A percentile compares a stretch with the other conserved stretches of the same genome.
These are phyloP conservation scores for Drosophila macrospina DNA, from an alignment of 2,888 invertebrate species.

Conservation along the genomic window DNA sequence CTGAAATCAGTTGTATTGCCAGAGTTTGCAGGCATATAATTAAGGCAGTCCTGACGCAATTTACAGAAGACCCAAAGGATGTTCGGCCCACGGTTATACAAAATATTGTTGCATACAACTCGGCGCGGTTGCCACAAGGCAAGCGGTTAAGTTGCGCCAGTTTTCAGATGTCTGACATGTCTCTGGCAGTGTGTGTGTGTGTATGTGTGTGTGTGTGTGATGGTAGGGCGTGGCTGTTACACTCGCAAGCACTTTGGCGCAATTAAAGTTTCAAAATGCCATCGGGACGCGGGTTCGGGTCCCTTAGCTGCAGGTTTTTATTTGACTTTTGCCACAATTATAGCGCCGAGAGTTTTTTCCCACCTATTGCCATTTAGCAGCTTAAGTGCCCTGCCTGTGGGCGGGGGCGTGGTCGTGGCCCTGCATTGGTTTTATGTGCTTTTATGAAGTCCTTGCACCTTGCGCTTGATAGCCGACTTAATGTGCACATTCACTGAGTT, in stretches of 20 bases:
- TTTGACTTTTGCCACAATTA: slow-evolving; percentile 63
- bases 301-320: slow-evolving; percentile 48
- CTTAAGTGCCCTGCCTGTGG: slow-evolving; percentile 29
- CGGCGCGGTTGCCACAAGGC: slow-evolving; percentile 25
- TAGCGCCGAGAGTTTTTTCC: slow-evolving; percentile 23
- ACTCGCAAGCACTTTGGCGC: slow-evolving; percentile 55
- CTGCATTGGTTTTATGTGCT: slow-evolving; percentile 9
- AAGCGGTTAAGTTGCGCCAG: slow-evolving; percentile 46
- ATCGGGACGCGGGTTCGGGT: slow-evolving; percentile 40
- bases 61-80: slow-evolving; percentile 41
- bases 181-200: no score
- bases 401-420: slow-evolving; percentile 14
- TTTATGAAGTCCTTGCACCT: slow-evolving; percentile 23
- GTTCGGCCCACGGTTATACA: slow-evolving; percentile 48
- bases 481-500: slow-evolving; percentile 16
- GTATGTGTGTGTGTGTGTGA: neutral
- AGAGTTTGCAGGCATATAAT: slow-evolving; percentile 17
- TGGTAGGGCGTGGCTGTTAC: slow-evolving; percentile 20
- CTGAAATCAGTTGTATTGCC: slow-evolving; percentile 17
- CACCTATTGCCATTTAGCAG: slow-evolving; percentile 38
- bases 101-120: slow-evolving; percentile 54
- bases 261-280: slow-evolving; percentile 67
- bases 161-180: slow-evolving; percentile 22
- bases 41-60: slow-evolving; percentile 31
- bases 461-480: slow-evolving; percentile 31